Evolutionary conservation across 2,113 vertebrate species (phyloP), one percentile per base, ranked within the genome.

Genomic region (Crotalus viridis): DNA sequence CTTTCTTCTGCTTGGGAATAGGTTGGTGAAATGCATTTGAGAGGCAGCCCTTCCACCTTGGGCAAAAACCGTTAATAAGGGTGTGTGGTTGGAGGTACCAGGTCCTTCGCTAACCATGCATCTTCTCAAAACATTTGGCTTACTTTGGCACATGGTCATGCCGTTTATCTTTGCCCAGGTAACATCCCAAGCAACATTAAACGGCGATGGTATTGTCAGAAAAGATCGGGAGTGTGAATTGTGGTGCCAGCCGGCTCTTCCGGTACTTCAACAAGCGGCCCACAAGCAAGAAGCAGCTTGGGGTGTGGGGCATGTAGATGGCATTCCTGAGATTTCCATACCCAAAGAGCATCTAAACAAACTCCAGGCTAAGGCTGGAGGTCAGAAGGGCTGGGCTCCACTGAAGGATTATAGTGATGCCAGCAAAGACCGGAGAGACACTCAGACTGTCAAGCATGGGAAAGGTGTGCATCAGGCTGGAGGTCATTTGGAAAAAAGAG

Each of bases 81-180:
- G 94, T 92, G 88, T 92, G 88, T 10, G 5, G 9, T 15, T 54
- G 43, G 28, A 13, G 15, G 59, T 90, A 12, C 2, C 54, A 64
- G 43, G 92, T 55, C 89, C 59, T 87, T 55, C 12, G 85, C 21
- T 3, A 87, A 95, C 93, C 94, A 98, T 98, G 97, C 95, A 56
- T 91, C 95, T 87, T 85, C 46, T 89, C 52, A 22, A 92, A 54
- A 95, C 91, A 51, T 33, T 95, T 89, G 94, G 92, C 55, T 56
- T 95, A 89, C 92, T 94, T 26, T 93, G 92, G 96, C 94, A 97
- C 13, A 92, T 96, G 91, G 93, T 94, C 12, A 88, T 94, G 0
- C 96, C 95, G n/a, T 91, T 92, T n/a, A 89, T 95, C 85, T 69
- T 95, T 54, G 93, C 95, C 10, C 92, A 94, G 33, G 93, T 22